Base-by-base conservation (phyloP, 1,140 invertebrate genomes). In the Pollicipes pollicipes region DNA sequence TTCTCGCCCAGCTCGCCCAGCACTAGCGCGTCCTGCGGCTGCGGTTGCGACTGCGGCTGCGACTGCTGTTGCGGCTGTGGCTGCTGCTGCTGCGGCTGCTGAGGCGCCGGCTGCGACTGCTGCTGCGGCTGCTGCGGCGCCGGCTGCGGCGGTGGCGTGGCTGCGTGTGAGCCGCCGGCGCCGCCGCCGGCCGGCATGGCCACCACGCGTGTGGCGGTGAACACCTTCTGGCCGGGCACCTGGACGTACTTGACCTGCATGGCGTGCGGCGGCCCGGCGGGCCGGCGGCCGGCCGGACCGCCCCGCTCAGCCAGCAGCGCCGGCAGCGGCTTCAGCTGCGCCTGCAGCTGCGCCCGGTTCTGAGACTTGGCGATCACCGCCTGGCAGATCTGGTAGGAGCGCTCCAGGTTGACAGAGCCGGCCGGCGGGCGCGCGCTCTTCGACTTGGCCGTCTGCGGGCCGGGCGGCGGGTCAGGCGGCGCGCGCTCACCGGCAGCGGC, bases 301-400 rank as follows among this genome's bases (percentile, higher is more conserved):
- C 45, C 45, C 10, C 45, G n/a, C 58, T 73, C 74, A 27, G 73
- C 73, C 29, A 75, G 70, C 32, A 73, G 45, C 17, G 70, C 30
- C 58, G 74, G 70, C 26, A 71, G 74, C 66, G 88, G 88, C 71
- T 90, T 89, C 72, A 94, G 80, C 76, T 93, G 90, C 27, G 88
- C 88, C 72, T 89, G 86, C n/a, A 93, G 77, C 77, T 92, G 90
- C 78, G 92, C 89, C 29, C 90, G 82, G 80, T 94, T 94, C 0
- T 90, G 90, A 76, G 89, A 92, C 77, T 91, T 94, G 81, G 94
- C 90, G 73, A 96, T 93, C 68, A 95, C 93, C 63, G 91, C 91
- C 80, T 95, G 91, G 80, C 93, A 96, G 75, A 97, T 97, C 80
- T 96, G 92, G 78, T 95, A 93, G 76, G 93, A 96, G 35, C 94